Conservation (phyloP, 2,888 invertebrate genomes). For the Bellardia bayeri region DNA sequence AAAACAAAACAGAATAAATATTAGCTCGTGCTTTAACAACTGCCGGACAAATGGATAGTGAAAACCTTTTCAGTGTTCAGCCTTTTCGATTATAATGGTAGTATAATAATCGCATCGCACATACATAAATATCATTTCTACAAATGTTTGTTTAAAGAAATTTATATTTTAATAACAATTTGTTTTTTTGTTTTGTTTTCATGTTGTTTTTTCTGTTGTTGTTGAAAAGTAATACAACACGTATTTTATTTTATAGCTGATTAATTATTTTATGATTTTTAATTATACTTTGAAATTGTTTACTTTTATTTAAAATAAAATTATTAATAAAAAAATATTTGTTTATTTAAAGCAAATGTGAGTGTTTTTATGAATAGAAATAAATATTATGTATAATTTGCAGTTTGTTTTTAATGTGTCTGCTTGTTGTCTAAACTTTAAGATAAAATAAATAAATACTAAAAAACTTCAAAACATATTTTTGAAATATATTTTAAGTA, state of each 20-base stretch:
- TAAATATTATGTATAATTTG: conserved; percentile 1
- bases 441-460: conserved; percentile 22
- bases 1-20: conserved; percentile 41
- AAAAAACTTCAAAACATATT: neutral
- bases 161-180: neutral
- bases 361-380: neutral
- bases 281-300: neutral
- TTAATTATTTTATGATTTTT: neutral
- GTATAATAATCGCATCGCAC: conserved; percentile 5
- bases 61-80: conserved; percentile 10
- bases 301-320: neutral
- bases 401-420: conserved; percentile 17
- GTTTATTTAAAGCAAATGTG: conserved; percentile 15
- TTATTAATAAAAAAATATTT: conserved; percentile 4
- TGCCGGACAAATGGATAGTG: neutral
- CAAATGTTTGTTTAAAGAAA: neutral
- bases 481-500: neutral
- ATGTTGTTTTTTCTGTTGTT: neutral
- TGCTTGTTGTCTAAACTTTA: conserved; percentile 37
- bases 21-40: conserved; percentile 5
- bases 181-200: neutral
- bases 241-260: neutral
- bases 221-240: neutral
- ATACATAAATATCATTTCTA: neutral
- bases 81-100: conserved; percentile 6